Base-by-base conservation (phyloP, 1,140 invertebrate genomes). In the Trypoxylus dichotomus region DNA sequence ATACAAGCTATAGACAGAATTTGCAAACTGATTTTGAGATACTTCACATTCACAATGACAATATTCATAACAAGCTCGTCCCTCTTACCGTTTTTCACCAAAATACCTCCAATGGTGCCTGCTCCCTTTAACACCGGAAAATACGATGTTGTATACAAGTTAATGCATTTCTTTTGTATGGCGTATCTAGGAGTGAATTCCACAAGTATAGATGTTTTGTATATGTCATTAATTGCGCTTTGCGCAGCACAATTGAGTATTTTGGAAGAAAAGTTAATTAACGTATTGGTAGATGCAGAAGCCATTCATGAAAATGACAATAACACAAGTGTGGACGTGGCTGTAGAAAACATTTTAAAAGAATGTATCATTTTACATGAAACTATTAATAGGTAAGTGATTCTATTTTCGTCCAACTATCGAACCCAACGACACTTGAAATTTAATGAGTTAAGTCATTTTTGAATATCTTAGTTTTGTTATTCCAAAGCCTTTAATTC, bases 371-470 rank as follows among this genome's bases (percentile, higher is more conserved):
- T 29, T 29, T 32, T 29, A 13, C 63, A 71, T 24, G 25, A 71
- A 71, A 24, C 63, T 3, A 71, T 71, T 71, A 71, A 13, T 25
- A 71, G 29, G 63, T 71, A 71, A 25, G 63, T n/a, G n/a, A n/a
- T n/a, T n/a, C n/a, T n/a, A n/a, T n/a, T n/a, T n/a, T n/a, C n/a
- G n/a, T n/a, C n/a, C n/a, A n/a, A n/a, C n/a, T n/a, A n/a, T n/a
- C n/a, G n/a, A n/a, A n/a, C n/a, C n/a, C n/a, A n/a, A n/a, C n/a
- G n/a, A n/a, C n/a, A n/a, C n/a, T n/a, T n/a, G n/a, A n/a, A n/a
- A n/a, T n/a, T n/a, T n/a, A n/a, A n/a, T n/a, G n/a, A n/a, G n/a
- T n/a, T n/a, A n/a, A n/a, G n/a, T n/a, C n/a, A n/a, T n/a, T n/a
- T n/a, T n/a, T n/a, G n/a, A n/a, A n/a, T n/a, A n/a, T n/a, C n/a